Evolutionary conservation across 2,113 vertebrate genomes (phyloP).

Genomic region (Callospermophilus lateralis): DNA sequence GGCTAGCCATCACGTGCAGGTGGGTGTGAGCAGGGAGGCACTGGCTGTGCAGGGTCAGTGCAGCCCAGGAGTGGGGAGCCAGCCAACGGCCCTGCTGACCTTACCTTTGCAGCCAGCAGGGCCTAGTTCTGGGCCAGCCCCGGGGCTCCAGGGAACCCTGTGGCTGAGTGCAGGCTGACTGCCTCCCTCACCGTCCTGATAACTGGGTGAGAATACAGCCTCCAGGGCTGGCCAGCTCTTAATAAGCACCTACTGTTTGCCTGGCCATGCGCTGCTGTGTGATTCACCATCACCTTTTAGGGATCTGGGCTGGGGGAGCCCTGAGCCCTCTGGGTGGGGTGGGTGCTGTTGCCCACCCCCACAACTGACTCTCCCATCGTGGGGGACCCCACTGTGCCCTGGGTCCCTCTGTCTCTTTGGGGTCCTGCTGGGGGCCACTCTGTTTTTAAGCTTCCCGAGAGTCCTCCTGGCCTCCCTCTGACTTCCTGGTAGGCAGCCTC

Average conservation of each 20-base stretch:
- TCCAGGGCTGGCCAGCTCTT: background rate
- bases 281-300: background rate
- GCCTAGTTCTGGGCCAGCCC: background rate
- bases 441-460: background rate
- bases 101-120: background rate
- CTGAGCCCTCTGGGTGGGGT: background rate
- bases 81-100: background rate
- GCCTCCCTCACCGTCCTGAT: background rate
- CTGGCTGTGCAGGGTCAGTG: background rate
- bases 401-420: background rate
- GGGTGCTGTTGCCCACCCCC: background rate
- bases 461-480: background rate
- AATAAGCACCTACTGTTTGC: fast-evolving
- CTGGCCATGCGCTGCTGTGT: fast-evolving
- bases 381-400: fast-evolving
- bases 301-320: background rate
- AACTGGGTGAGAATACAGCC: background rate
- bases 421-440: background rate
- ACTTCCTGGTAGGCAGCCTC: background rate
- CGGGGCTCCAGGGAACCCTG: too few relatives aligned
- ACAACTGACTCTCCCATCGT: too few relatives aligned
- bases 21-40: background rate
- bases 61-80: too few relatives aligned
- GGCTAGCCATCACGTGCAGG: background rate
- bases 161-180: background rate